Conservation (phyloP, 2,113 vertebrate genomes). For the Ciconia maguari region DNA sequence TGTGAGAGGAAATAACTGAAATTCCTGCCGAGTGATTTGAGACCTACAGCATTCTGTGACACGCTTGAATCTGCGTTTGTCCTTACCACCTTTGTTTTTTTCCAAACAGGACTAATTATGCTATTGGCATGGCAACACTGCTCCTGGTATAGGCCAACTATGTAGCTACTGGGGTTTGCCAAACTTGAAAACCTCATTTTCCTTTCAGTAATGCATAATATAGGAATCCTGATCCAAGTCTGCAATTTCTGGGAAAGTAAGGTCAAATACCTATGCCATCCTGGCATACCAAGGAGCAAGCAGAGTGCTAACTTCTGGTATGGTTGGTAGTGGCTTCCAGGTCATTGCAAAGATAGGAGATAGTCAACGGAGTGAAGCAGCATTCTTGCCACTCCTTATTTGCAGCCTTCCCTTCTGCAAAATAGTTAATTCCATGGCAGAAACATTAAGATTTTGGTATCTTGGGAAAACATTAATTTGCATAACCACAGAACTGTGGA, state of each 20-base stretch:
- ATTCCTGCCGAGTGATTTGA: background rate
- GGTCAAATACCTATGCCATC: background rate
- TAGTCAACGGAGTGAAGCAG: background rate
- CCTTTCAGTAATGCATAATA: background rate
- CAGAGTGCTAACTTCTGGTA: background rate
- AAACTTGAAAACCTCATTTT: background rate
- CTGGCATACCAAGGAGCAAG: background rate
- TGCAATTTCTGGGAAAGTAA: background rate
- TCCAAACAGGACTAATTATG: background rate
- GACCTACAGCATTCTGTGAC: background rate
- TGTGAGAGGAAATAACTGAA: background rate
- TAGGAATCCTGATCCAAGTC: background rate
- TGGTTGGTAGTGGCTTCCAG: background rate
- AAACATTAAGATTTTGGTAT: background rate
- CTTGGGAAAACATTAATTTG: conserved; percentile 29
- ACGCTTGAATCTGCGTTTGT: background rate
- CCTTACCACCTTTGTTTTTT: background rate
- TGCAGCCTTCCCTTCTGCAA: background rate
- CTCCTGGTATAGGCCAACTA: background rate
- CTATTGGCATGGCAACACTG: background rate
- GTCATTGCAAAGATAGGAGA: background rate
- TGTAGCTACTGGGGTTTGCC: background rate
- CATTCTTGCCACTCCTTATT: background rate
- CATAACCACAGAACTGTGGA: background rate
- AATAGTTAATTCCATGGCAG: background rate